These are phyloP conservation scores for Microtus ochrogaster DNA, from an alignment of 2,113 vertebrate species.

Conservation along the genomic window DNA sequence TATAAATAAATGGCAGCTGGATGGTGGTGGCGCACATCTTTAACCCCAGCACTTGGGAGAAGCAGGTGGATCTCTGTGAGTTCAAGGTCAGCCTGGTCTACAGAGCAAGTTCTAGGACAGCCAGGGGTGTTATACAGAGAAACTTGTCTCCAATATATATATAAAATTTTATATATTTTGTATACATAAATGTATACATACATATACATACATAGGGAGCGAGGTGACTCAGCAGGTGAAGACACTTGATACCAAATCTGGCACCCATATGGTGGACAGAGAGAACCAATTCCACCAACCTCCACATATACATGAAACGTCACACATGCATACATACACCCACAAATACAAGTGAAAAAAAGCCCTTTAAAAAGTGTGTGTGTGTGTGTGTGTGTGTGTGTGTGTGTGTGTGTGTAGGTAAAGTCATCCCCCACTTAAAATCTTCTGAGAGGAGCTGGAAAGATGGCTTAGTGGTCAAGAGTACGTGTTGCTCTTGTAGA, in stretches of 20 bases:
- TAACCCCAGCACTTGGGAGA: background rate
- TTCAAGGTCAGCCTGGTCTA: background rate
- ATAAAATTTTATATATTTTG: too few species aligned
- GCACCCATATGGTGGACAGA: background rate
- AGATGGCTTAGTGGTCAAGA: too few species aligned
- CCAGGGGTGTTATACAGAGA: background rate
- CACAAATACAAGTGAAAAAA: background rate
- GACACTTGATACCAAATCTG: background rate
- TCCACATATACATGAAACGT: background rate
- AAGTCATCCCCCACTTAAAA: background rate
- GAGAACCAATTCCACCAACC: background rate
- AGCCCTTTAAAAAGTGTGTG: background rate
- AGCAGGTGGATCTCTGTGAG: background rate
- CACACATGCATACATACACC: background rate
- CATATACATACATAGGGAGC: too few species aligned
- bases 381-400: background rate
- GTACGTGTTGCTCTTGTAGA: too few species aligned
- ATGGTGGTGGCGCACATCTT: background rate
- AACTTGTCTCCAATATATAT: background rate
- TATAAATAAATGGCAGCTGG: background rate
- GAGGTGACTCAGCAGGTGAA: background rate
- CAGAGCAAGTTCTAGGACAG: background rate
- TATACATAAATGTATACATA: too few species aligned
- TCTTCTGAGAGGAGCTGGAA: background rate
- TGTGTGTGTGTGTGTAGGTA: background rate